Evolutionary conservation across 2,888 invertebrate genomes (phyloP), one percentile per base, ranked within the genome.

Genomic region (Diarsia rubi): DNA sequence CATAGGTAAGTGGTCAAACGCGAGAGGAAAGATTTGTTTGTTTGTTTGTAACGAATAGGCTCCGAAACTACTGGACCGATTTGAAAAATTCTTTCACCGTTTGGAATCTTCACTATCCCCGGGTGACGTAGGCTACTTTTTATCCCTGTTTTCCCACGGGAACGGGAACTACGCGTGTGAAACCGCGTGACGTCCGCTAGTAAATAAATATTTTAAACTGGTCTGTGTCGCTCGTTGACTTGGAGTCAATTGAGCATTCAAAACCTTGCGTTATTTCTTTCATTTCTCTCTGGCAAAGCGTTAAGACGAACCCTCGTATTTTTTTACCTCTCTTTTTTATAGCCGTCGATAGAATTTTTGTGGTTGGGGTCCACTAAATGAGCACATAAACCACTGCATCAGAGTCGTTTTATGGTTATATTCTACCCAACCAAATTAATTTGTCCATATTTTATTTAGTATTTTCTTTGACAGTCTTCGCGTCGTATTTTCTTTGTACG

Each of bases 401-500:
- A 3, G 3, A 27, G 19, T 11, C 11, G 19, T 59, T 59, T 59
- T 31, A 1, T 19, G 9, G 59, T 27, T 59, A 31, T 59, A 31
- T 31, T 19, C 9, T 16, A 3, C 42, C 37, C 8, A 62, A 42
- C n/a, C 16, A 54, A 47, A 57, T 11, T 27, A 42, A 47, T 75
- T 52, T 12, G 6, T 62, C 24, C 31, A 47, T 49, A 42, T 71
- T n/a, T 2, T n/a, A 45, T n/a, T 2, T n/a, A 45, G 21, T 16
- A 75, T 14, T 63, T 44, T 69, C 49, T 16, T 60, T 31, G 47
- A 21, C 16, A 24, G 37, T 47, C 19, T 64, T 45, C 6, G 37
- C 27, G 4, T 66, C 66, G 21, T 9, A 31, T 44, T 82, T 66
- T 76, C 62, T 66, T 57, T 62, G 54, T 62, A 57, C 47, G n/a